Evolutionary conservation across 2,888 invertebrate species (phyloP), one percentile per base, ranked within the genome.

Genomic region (Caenorhabditis imperialis): DNA sequence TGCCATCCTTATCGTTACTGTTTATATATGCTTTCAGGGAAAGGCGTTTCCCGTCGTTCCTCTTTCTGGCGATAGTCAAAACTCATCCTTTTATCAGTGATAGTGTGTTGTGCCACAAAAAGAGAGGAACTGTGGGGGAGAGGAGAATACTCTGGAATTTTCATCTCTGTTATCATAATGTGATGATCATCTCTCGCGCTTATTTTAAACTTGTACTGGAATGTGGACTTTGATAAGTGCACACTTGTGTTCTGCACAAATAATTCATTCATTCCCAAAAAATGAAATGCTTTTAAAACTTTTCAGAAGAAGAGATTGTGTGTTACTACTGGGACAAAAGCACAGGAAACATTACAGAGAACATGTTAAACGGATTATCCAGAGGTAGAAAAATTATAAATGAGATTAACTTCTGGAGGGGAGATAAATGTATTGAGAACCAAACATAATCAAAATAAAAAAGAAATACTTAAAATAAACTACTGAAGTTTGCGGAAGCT

Each of bases 61-160:
- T 45, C 25, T 27, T 20, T 5, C 22, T 33, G 30, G 23, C n/a
- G n/a, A n/a, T 50, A 40, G 25, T 12, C 14, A 27, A 23, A 44
- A 58, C 38, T 58, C 47, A 40, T 35, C 45, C 20, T 18, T 35
- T 62, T 55, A 65, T 65, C 65, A 65, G 55, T 47, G 23, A 22
- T 54, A 44, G 23, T 45, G 18, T 33, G n/a, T 23, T 37, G 16
- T 40, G n/a, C 12, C 12, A 4, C 14, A 16, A 57, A 45, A 51
- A 37, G n/a, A n/a, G n/a, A n/a, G n/a, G n/a, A n/a, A n/a, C n/a
- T n/a, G n/a, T n/a, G n/a, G n/a, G n/a, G n/a, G n/a, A n/a, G n/a
- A n/a, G n/a, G n/a, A n/a, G n/a, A 22, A 40, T 12, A 37, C 16
- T 30, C 42, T 55, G 65, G 65, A 65, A 65, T 65, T 55, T 65